Evolutionary conservation across 2,888 invertebrate species (phyloP).

Genomic region (Metellina segmentata): DNA sequence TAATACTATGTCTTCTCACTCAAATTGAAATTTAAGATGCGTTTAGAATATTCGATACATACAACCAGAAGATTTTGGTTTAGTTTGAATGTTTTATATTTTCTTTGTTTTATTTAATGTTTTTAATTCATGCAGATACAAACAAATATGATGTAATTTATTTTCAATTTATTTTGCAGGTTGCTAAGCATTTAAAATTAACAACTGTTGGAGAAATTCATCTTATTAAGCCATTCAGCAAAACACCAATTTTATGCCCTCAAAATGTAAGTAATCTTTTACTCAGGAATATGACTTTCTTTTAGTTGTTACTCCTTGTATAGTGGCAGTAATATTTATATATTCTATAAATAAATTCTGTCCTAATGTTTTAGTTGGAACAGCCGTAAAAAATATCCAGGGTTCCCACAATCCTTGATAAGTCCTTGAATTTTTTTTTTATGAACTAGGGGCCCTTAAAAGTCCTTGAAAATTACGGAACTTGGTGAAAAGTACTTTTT

Average conservation of each 20-base stretch:
- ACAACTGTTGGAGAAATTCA: conserved; percentile 77
- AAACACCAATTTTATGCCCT: conserved; percentile 73
- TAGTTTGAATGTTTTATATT: not conserved
- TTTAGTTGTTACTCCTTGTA: too few relatives aligned
- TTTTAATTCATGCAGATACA: not conserved
- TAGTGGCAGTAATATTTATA: too few relatives aligned
- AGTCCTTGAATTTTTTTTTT: too few relatives aligned
- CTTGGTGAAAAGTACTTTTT: too few relatives aligned
- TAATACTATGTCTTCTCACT: not conserved
- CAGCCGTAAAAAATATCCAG: too few relatives aligned
- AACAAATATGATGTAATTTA: not conserved
- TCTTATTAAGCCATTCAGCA: conserved; percentile 70
- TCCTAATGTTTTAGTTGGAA: too few relatives aligned
- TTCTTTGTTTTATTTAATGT: not conserved
- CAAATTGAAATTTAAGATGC: not conserved
- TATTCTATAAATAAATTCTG: too few relatives aligned
- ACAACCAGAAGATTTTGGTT: not conserved
- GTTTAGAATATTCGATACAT: not conserved
- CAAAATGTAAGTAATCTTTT: conserved; percentile 70
- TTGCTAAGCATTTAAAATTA: conserved; percentile 77
- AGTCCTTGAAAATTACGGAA: too few relatives aligned
- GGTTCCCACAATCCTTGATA: too few relatives aligned
- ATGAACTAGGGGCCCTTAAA: too few relatives aligned
- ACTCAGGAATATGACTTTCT: too few relatives aligned
- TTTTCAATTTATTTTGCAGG: conserved; percentile 37